Evolutionary conservation across 2,113 vertebrate species (phyloP), one percentile per base, ranked within the genome.

Genomic region (Sorex fumeus): DNA sequence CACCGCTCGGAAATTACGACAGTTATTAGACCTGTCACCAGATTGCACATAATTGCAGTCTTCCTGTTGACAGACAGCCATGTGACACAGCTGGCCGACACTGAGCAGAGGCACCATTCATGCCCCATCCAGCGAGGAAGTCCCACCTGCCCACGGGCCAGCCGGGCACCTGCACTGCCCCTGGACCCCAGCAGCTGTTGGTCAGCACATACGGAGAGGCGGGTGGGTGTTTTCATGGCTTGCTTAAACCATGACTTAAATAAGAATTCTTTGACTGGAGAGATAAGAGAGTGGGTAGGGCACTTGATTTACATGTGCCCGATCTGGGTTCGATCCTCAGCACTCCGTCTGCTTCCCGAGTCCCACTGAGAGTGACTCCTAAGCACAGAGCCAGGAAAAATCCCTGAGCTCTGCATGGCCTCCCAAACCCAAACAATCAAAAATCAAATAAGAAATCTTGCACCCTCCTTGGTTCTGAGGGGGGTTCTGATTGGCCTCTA

Each of bases 21-120:
- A 5, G 53, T 88, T 75, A 90, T 95, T 88, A 96, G 95, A 77
- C 53, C 79, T 88, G 96, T 88, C 77, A 86, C 36, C 27, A 64
- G 92, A 76, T 19, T 72, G 67, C 62, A 69, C 53, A 9, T 94
- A 96, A 95, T 92, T 94, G 79, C 76, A 80, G 83, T 25, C 71
- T 93, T 79, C 36, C 66, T 81, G 85, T 83, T 96, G 90, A 95
- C 74, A 94, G 94, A 79, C 87, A 93, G 92, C 25, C 45, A 6
- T 0, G 86, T 19, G 40, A 79, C 32, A 47, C 25, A 45, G 47
- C 94, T 90, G 93, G 88, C 60, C 57, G 8, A 40, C 0, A 0
- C 81, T 81, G 62, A 88, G 87, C 77, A 8, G 72, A n/a, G 40
- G 72, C 75, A 78, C 47, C 77, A 1, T 62, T 84, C n/a, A n/a